A percentile compares a stretch with the other conserved stretches of the same genome.
phyloP scores from a whole-genome alignment of 2,797 vertebrate species.

The Fistularia commersonii region DNA sequence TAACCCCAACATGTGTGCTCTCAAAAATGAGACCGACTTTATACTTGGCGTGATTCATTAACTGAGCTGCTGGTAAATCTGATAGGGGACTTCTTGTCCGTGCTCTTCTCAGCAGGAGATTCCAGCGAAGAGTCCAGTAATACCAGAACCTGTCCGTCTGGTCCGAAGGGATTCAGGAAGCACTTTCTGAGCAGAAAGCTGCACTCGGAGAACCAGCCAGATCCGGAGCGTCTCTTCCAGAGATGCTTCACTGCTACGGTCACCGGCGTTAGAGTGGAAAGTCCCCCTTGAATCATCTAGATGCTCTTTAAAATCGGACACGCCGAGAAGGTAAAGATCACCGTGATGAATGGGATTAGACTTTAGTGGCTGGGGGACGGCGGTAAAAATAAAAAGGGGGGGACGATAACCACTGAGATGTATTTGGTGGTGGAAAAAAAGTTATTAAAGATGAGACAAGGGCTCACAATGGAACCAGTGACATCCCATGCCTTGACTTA shows the following conservation, averaged over 20 bases:
- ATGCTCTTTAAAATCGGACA: not conserved
- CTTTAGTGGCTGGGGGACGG: too few relatives aligned
- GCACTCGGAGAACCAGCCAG: constrained; percentile 74
- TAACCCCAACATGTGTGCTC: too few relatives aligned
- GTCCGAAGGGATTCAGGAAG: constrained; percentile 66
- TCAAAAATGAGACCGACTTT: too few relatives aligned
- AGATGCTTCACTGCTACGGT: constrained; percentile 74
- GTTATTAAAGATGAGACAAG: too few relatives aligned
- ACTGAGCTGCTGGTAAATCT: too few relatives aligned
- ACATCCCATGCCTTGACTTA: too few relatives aligned
- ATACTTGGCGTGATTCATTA: too few relatives aligned
- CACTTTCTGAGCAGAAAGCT: constrained; percentile 72
- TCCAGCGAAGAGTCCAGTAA: constrained; percentile 44
- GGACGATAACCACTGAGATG: too few relatives aligned
- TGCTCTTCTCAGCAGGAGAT: constrained; percentile 57
- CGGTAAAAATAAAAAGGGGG: not conserved
- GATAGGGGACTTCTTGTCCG: not conserved
- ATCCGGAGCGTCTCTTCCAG: constrained; percentile 72
- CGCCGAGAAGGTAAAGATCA: too few relatives aligned
- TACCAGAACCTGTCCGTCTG: constrained; percentile 21
- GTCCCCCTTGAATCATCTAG: constrained; percentile 41
- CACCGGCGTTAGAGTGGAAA: constrained; percentile 62
- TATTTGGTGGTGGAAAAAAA: not conserved
- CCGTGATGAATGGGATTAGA: too few relatives aligned
- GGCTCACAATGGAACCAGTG: too few relatives aligned